A percentile compares a stretch with the other conserved stretches of the same genome.
Evolutionary conservation across 2,797 vertebrate species (phyloP).

Genomic region (Rallus crepitans): DNA sequence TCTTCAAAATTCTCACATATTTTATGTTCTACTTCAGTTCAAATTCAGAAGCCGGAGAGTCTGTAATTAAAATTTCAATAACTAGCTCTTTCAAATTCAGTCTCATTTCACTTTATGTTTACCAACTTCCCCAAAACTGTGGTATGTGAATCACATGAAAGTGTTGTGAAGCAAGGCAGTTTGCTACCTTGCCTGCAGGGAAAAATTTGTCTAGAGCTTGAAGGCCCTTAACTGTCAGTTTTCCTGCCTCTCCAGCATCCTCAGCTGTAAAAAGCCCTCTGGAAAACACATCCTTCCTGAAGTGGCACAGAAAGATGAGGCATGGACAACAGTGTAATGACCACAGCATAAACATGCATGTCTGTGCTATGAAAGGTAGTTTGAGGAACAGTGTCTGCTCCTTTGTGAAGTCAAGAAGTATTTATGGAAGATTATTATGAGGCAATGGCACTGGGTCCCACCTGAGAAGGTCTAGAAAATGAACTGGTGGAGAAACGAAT

Average conservation of each 20-base stretch:
- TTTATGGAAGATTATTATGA: background rate
- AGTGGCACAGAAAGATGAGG: rapidly evolving
- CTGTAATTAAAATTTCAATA: background rate
- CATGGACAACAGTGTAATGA: background rate
- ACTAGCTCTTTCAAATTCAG: background rate
- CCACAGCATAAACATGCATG: background rate
- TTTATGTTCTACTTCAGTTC: background rate
- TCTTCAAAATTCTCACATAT: background rate
- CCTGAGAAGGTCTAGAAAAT: background rate
- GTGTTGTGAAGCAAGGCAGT: background rate
- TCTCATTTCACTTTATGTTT: background rate
- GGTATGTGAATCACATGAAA: background rate
- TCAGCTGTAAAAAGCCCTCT: background rate
- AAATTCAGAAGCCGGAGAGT: background rate
- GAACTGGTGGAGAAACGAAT: background rate
- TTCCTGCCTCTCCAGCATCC: background rate
- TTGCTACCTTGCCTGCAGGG: background rate
- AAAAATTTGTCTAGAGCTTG: background rate
- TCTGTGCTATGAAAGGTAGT: rapidly evolving
- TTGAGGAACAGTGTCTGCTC: background rate
- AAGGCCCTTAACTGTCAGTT: background rate
- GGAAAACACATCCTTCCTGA: background rate
- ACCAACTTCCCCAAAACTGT: background rate
- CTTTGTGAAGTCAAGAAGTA: rapidly evolving
- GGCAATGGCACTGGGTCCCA: rapidly evolving